A percentile compares a stretch with the other conserved stretches of the same genome.
Conservation (phyloP, 1,140 invertebrate species). For the Solenopsis invicta region DNA sequence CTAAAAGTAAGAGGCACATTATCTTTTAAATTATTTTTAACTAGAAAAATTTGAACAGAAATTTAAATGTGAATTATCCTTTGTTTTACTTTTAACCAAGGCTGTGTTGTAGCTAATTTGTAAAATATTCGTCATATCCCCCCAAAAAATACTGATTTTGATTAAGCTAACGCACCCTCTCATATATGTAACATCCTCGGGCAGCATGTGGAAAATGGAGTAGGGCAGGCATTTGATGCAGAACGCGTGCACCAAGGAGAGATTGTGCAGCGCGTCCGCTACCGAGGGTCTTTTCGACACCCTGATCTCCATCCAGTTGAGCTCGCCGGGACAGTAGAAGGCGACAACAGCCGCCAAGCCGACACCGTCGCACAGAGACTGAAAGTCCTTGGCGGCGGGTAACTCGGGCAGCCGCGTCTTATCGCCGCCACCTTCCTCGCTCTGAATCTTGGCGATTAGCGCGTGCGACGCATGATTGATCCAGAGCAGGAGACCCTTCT, state of each 20-base stretch:
- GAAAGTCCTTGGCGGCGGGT: slow-evolving; percentile 85
- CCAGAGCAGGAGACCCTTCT: slow-evolving; percentile 96
- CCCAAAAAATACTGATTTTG: background rate
- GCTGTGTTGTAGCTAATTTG: background rate
- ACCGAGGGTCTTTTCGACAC: slow-evolving; percentile 91
- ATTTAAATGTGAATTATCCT: too few species aligned
- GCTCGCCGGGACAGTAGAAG: slow-evolving; percentile 97
- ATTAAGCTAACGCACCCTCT: slow-evolving; percentile 89
- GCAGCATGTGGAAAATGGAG: slow-evolving; percentile 97
- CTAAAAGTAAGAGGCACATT: too few species aligned
- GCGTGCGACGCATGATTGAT: slow-evolving; percentile 95
- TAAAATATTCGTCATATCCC: slow-evolving; percentile 3
- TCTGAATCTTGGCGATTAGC: slow-evolving; percentile 89
- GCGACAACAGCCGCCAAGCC: slow-evolving; percentile 95
- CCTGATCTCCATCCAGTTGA: slow-evolving; percentile 92
- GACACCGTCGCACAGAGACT: slow-evolving; percentile 95
- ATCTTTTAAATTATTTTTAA: too few species aligned
- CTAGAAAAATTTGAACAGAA: too few species aligned
- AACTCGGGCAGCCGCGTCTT: slow-evolving; percentile 85
- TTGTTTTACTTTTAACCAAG: too few species aligned
- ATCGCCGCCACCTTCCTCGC: slow-evolving; percentile 83
- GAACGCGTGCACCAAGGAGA: slow-evolving; percentile 96
- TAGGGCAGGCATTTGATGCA: slow-evolving; percentile 94
- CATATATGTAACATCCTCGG: slow-evolving; percentile 98
- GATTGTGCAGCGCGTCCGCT: slow-evolving; percentile 97